Evolutionary conservation across 2,797 vertebrate species (phyloP).

Genomic region (Sebastes vulpes): DNA sequence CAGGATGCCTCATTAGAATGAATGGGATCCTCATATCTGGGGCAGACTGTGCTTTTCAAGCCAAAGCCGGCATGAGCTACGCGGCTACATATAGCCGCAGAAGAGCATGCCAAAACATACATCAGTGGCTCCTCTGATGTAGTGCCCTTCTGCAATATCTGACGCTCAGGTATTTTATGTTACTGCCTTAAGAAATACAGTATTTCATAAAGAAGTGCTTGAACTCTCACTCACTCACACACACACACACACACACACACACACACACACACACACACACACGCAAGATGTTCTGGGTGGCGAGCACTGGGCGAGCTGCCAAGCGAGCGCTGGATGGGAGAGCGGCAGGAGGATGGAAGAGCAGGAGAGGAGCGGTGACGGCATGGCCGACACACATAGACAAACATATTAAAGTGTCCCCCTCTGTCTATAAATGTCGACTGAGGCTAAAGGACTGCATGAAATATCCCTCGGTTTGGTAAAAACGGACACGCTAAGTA

Average conservation of each 20-base stretch:
- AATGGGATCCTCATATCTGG: conserved; percentile 46
- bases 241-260: conserved; percentile 15
- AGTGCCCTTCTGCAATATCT: conserved; percentile 48
- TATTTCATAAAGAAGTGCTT: conserved; percentile 55
- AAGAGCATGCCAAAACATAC: conserved; percentile 47
- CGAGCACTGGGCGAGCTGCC: conserved; percentile 34
- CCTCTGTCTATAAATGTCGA: conserved; percentile 80
- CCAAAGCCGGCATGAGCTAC: conserved; percentile 40
- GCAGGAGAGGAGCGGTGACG: conserved; percentile 49
- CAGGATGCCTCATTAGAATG: conserved; percentile 38
- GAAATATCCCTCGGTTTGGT: conserved; percentile 75
- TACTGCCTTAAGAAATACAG: conserved; percentile 39
- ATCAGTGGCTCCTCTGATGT: conserved; percentile 56
- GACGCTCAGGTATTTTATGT: conserved; percentile 60
- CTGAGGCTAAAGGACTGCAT: conserved; percentile 60
- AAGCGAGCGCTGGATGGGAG: conserved; percentile 55
- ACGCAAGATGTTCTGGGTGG: conserved; percentile 63
- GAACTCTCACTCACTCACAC: conserved; percentile 17
- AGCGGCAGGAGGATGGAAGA: conserved; percentile 60
- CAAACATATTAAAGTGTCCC: conserved; percentile 79
- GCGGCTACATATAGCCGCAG: conserved; percentile 41
- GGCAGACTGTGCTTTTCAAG: conserved; percentile 43
- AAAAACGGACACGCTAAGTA: conserved; percentile 77
- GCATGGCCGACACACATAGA: conserved; percentile 65
- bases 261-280: conserved; percentile 14